Conservation (phyloP, 2,888 invertebrate genomes). For the Thecophora atra region DNA sequence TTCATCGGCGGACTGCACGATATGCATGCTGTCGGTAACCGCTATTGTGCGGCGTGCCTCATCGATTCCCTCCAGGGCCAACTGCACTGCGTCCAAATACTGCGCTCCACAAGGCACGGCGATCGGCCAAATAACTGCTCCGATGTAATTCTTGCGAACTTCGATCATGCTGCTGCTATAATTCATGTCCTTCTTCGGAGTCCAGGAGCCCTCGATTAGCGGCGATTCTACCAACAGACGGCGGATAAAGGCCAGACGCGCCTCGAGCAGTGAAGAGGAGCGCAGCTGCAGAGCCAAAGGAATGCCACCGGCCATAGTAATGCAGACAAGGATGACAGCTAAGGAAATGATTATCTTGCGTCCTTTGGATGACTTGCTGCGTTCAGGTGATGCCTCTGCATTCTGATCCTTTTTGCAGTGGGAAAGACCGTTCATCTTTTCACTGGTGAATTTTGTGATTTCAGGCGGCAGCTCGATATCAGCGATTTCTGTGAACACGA, state of each 20-base stretch:
- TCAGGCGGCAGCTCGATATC: constrained; percentile 66
- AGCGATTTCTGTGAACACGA: constrained; percentile 65
- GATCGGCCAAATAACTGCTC: constrained; percentile 67
- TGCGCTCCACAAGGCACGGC: constrained; percentile 72
- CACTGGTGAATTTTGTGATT: constrained; percentile 63
- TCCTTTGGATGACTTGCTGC: constrained; percentile 53
- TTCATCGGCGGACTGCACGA: constrained; percentile 70
- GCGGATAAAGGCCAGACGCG: constrained; percentile 69
- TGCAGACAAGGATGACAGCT: constrained; percentile 59
- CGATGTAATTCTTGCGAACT: constrained; percentile 68
- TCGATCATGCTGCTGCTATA: constrained; percentile 55
- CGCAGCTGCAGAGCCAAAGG: constrained; percentile 69
- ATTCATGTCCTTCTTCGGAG: constrained; percentile 53
- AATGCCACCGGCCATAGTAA: constrained; percentile 66
- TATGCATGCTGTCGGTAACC: constrained; percentile 68
- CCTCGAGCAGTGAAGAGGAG: constrained; percentile 70
- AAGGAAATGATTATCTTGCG: constrained; percentile 59
- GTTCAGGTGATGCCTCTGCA: constrained; percentile 51
- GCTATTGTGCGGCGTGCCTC: constrained; percentile 71
- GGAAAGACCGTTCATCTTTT: constrained; percentile 60
- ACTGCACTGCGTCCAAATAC: constrained; percentile 73
- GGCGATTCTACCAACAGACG: constrained; percentile 69
- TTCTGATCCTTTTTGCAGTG: constrained; percentile 62
- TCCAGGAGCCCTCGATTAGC: constrained; percentile 69
- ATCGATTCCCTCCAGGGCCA: constrained; percentile 75